These are phyloP conservation scores for Drosophila sulfurigaster DNA, from an alignment of 1,140 invertebrate genomes.

Conservation along the genomic window DNA sequence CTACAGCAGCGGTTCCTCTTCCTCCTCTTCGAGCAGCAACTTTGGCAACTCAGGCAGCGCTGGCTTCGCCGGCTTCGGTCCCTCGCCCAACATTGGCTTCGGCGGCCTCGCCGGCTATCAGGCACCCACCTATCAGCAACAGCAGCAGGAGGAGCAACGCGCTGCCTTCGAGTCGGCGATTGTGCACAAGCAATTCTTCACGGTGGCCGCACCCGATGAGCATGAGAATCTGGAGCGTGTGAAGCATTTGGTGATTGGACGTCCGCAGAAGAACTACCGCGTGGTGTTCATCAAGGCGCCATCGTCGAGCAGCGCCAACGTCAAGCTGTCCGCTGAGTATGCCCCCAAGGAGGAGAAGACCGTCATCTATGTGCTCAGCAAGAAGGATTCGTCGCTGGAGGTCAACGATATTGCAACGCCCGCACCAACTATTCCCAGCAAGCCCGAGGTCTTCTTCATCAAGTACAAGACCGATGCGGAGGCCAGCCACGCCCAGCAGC, in stretches of 20 bases:
- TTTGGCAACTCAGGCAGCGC: not conserved
- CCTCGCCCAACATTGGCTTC: conserved; percentile 65
- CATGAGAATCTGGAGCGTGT: conserved; percentile 66
- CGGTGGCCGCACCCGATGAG: conserved; percentile 80
- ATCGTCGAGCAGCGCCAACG: conserved; percentile 88
- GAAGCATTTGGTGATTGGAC: conserved; percentile 83
- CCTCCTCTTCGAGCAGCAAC: conserved; percentile 10
- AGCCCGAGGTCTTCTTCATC: conserved; percentile 92
- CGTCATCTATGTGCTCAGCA: conserved; percentile 93
- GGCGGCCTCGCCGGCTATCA: conserved; percentile 62
- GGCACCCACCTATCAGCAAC: conserved; percentile 69
- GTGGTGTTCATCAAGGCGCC: conserved; percentile 95
- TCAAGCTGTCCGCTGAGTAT: conserved; percentile 77
- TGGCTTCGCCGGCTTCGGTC: conserved; percentile 61
- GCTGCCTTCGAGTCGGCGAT: conserved; percentile 68
- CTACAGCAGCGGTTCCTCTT: not conserved
- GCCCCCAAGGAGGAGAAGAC: conserved; percentile 91
- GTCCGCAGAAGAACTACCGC: conserved; percentile 92
- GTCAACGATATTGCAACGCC: conserved; percentile 89
- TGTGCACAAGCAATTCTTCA: conserved; percentile 80
- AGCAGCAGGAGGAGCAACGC: conserved; percentile 67
- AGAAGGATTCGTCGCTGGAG: conserved; percentile 89
- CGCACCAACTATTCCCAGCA: conserved; percentile 89
- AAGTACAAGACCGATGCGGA: conserved; percentile 89
- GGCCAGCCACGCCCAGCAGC: conserved; percentile 76